Conservation (phyloP, 30 jellyfish, hydroid and myxozoan species). For the Turritopsis dohrnii region DNA sequence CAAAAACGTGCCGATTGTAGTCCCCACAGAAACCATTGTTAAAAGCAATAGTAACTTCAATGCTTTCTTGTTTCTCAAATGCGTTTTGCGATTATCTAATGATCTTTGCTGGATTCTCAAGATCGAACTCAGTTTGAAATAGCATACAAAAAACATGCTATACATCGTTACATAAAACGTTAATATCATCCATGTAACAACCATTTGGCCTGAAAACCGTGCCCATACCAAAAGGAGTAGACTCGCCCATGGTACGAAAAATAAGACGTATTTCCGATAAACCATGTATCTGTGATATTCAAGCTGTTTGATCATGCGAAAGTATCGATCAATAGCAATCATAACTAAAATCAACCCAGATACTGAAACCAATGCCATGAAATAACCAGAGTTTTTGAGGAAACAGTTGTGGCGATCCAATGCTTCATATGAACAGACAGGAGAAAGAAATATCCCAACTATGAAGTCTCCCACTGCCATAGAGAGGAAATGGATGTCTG, state of each 20-base stretch:
- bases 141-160: background rate
- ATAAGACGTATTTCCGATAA: background rate
- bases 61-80: background rate
- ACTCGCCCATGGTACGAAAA: background rate
- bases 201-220: background rate
- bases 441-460: background rate
- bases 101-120: background rate
- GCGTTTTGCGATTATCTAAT: background rate
- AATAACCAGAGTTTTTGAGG: background rate
- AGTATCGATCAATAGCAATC: background rate
- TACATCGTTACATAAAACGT: background rate
- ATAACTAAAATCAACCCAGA: background rate
- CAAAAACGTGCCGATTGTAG: background rate
- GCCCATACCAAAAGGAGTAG: background rate
- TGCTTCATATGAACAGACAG: background rate
- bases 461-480: background rate
- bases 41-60: background rate
- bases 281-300: background rate
- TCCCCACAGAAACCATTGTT: background rate
- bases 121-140: background rate
- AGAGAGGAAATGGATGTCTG: background rate
- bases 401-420: background rate
- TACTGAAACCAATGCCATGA: background rate
- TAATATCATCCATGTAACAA: background rate
- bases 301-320: background rate